Conservation (phyloP, 2,113 vertebrate genomes). For the Balaeniceps rex region DNA sequence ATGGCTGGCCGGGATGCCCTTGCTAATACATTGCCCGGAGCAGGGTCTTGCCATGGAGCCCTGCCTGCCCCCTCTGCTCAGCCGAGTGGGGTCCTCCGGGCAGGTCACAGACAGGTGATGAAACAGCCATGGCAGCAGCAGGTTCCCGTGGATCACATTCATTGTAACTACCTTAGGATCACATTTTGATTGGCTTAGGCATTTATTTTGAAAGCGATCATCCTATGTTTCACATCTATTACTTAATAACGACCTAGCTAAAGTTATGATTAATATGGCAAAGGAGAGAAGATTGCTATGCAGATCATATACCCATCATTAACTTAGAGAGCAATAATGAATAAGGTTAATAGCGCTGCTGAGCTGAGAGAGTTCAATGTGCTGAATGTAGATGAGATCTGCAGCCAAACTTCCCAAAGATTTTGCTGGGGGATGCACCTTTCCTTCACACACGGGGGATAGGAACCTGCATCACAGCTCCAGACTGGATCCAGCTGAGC, state of each 20-base stretch:
- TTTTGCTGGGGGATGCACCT: not conserved
- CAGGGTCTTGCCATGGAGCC: not conserved
- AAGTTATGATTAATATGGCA: not conserved
- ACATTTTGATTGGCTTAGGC: not conserved
- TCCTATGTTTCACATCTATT: not conserved
- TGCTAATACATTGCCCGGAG: not conserved
- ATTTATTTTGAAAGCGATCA: not conserved
- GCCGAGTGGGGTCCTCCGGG: accelerated
- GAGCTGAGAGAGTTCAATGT: not conserved
- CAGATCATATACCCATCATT: not conserved
- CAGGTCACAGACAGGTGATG: not conserved
- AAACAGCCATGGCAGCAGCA: not conserved
- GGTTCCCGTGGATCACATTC: not conserved
- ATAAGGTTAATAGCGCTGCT: not conserved
- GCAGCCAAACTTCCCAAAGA: not conserved
- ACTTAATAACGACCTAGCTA: not conserved
- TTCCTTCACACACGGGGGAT: accelerated
- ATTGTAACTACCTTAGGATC: not conserved
- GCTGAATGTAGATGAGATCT: not conserved
- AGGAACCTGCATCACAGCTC: not conserved
- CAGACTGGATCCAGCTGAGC: not conserved
- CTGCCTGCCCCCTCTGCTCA: not conserved
- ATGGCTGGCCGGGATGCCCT: accelerated
- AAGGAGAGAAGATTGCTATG: not conserved
- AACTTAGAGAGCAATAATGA: not conserved